phyloP scores from a whole-genome alignment of 1,140 invertebrate genomes.

The Sarcophaga bullata region DNA sequence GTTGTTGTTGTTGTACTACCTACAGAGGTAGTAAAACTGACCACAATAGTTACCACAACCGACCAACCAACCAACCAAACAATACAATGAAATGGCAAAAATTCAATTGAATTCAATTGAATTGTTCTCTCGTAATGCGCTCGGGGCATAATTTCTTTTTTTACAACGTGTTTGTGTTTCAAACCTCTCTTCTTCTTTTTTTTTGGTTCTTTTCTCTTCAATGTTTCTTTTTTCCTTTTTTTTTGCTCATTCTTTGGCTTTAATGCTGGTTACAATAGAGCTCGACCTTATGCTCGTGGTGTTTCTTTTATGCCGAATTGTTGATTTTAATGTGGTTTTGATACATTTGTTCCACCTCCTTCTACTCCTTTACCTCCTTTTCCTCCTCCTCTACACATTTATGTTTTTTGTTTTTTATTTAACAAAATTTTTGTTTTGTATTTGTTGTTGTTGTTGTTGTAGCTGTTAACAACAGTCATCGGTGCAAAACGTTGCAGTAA shows the following conservation, averaged over 20 bases:
- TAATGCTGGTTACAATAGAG: too few species aligned
- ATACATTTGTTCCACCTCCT: not conserved
- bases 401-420: not conserved
- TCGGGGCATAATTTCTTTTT: slow-evolving; percentile 8
- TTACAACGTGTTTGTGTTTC: not conserved
- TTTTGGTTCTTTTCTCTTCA: too few species aligned
- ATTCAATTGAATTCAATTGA: slow-evolving; percentile 11
- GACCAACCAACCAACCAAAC: too few species aligned
- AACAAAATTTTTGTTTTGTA: not conserved
- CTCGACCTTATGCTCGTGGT: not conserved
- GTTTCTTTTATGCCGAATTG: not conserved
- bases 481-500: not conserved
- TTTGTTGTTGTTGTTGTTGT: not conserved
- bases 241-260: not conserved
- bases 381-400: not conserved
- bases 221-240: not conserved
- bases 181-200: not conserved
- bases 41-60: not conserved
- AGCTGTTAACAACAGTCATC: not conserved
- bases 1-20: not conserved
- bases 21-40: not conserved
- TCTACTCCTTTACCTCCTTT: not conserved
- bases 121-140: not conserved
- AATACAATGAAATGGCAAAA: not conserved
- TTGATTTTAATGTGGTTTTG: slow-evolving; percentile 26